Percentiles rank a stretch among this genome's conserved stretches.
These are phyloP conservation scores for Poeciliopsis turneri DNA, from an alignment of 2,797 vertebrate genomes.

Conservation along the genomic window DNA sequence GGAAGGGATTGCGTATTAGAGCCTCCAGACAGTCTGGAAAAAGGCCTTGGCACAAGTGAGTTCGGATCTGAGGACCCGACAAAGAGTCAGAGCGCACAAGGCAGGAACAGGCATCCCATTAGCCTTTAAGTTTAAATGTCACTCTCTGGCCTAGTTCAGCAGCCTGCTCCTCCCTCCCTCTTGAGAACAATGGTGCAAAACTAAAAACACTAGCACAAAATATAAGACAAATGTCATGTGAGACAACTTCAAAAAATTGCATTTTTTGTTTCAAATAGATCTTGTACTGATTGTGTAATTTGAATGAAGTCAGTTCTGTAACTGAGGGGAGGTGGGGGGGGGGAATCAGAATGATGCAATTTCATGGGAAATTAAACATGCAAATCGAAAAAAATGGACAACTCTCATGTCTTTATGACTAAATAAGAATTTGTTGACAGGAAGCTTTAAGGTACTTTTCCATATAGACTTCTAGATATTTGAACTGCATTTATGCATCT, in stretches of 20 bases:
- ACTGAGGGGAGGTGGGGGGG: neutral
- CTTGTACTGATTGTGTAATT: constrained; percentile 37
- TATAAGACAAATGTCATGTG: constrained; percentile 65
- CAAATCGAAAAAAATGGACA: neutral
- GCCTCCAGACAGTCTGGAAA: constrained; percentile 54
- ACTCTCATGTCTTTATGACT: neutral
- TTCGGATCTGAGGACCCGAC: constrained; percentile 63
- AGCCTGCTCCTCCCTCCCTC: constrained; percentile 52
- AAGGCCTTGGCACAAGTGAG: constrained; percentile 38
- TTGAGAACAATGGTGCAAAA: constrained; percentile 54
- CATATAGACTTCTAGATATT: neutral
- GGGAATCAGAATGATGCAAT: neutral
- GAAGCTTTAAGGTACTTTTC: neutral
- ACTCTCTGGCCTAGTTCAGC: constrained; percentile 78
- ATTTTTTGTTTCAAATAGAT: constrained; percentile 26
- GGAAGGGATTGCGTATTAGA: constrained; percentile 31
- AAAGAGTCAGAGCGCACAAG: constrained; percentile 58
- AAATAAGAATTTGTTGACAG: neutral
- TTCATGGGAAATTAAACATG: constrained; percentile 1
- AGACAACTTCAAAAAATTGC: constrained; percentile 38
- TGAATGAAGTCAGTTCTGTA: constrained; percentile 9
- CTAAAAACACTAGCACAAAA: constrained; percentile 59
- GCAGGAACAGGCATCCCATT: constrained; percentile 77
- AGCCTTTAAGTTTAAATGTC: constrained; percentile 85
- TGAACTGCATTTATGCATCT: neutral